Percentiles rank a stretch among this genome's conserved stretches.
These are phyloP conservation scores for Sturnira hondurensis DNA, from an alignment of 2,113 vertebrate genomes.

Conservation along the genomic window DNA sequence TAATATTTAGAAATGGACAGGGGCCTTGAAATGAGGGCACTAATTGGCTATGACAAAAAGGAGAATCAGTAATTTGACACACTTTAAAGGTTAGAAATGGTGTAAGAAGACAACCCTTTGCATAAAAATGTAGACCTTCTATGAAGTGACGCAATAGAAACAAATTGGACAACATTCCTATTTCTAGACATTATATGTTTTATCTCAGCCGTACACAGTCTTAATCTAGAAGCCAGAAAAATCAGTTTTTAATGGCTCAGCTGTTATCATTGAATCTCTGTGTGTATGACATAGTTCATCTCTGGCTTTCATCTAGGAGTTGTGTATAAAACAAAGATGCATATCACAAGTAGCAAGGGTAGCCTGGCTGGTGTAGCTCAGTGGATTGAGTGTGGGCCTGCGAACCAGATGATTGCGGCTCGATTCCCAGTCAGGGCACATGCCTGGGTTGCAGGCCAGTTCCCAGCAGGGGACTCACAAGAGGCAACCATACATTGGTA, in stretches of 20 bases:
- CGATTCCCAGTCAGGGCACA: too few species aligned
- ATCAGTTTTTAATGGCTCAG: neutral
- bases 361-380: too few species aligned
- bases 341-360: neutral
- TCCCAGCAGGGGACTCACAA: too few species aligned
- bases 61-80: neutral
- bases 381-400: too few species aligned
- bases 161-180: neutral
- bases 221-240: neutral
- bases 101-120: neutral
- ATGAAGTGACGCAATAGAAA: neutral
- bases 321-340: neutral
- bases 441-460: too few species aligned
- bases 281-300: neutral
- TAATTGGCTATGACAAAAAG: neutral
- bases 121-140: neutral
- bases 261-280: neutral
- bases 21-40: neutral
- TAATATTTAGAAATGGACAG: neutral
- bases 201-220: neutral
- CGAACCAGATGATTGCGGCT: too few species aligned
- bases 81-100: neutral
- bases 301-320: neutral
- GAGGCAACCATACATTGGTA: too few species aligned
- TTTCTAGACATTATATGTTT: neutral